Conservation (phyloP, 1,140 invertebrate genomes). For the Drosophila mojavensis region DNA sequence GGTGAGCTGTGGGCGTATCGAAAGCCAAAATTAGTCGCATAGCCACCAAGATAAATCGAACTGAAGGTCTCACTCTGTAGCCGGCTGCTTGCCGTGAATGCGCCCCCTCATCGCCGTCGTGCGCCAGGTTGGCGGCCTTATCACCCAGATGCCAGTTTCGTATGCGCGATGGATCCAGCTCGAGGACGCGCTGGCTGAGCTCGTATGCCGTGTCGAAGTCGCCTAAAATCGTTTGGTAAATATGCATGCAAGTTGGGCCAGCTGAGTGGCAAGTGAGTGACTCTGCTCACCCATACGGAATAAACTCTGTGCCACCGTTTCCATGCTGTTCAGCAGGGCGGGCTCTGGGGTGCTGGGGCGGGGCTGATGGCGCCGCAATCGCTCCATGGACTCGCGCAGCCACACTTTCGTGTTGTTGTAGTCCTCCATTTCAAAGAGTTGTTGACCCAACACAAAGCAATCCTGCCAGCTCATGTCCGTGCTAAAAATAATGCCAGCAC, state of each 20-base stretch:
- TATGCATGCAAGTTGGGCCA: slow-evolving; percentile 33
- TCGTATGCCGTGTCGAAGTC: slow-evolving; percentile 93
- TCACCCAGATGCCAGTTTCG: slow-evolving; percentile 91
- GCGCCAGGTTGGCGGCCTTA: slow-evolving; percentile 69
- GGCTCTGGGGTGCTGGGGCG: slow-evolving; percentile 86
- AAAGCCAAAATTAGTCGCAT: slow-evolving; percentile 27
- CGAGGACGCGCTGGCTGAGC: slow-evolving; percentile 95
- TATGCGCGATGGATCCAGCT: slow-evolving; percentile 91
- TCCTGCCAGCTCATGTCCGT: slow-evolving; percentile 91
- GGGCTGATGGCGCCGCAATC: slow-evolving; percentile 81
- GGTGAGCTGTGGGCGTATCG: slow-evolving; percentile 43
- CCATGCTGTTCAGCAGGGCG: slow-evolving; percentile 86
- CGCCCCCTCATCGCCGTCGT: slow-evolving; percentile 13
- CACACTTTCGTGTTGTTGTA: slow-evolving; percentile 96
- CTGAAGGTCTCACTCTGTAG: slow-evolving; percentile 53
- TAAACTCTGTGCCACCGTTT: slow-evolving; percentile 72
- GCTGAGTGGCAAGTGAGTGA: not conserved
- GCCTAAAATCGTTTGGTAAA: slow-evolving; percentile 85
- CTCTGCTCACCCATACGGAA: slow-evolving; percentile 86
- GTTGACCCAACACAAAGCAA: slow-evolving; percentile 97
- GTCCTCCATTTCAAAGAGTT: slow-evolving; percentile 96
- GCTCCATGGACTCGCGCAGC: slow-evolving; percentile 95
- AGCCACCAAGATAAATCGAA: slow-evolving; percentile 21
- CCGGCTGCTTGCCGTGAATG: slow-evolving; percentile 45
- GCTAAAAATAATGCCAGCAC: slow-evolving; percentile 73